These are phyloP conservation scores for Mechanitis mazaeus DNA, from an alignment of 2,888 invertebrate genomes.

Conservation along the genomic window DNA sequence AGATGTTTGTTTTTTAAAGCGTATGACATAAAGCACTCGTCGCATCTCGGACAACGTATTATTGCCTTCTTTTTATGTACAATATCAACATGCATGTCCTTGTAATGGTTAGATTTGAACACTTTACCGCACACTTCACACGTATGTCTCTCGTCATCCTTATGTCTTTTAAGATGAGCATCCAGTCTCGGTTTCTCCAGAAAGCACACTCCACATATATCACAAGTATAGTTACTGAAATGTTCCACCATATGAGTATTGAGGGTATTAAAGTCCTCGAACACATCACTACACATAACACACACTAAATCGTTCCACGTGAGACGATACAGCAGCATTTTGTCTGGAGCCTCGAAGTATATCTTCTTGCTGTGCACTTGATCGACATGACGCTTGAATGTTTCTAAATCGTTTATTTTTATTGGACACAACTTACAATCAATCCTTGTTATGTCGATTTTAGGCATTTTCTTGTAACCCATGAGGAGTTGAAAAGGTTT, in stretches of 20 bases:
- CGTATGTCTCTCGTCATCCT: slow-evolving; percentile 69
- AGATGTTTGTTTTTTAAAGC: slow-evolving; percentile 64
- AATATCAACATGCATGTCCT: slow-evolving; percentile 68
- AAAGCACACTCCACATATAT: slow-evolving; percentile 67
- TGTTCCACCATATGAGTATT: slow-evolving; percentile 69
- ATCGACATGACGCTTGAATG: slow-evolving; percentile 62
- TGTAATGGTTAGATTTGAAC: slow-evolving; percentile 66
- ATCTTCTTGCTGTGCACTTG: slow-evolving; percentile 61
- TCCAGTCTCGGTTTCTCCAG: slow-evolving; percentile 66
- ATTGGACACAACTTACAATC: slow-evolving; percentile 57
- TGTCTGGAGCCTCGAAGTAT: slow-evolving; percentile 65
- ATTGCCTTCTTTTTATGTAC: slow-evolving; percentile 68
- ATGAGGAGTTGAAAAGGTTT: slow-evolving; percentile 64
- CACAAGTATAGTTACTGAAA: slow-evolving; percentile 66
- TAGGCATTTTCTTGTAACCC: slow-evolving; percentile 68
- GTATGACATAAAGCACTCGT: slow-evolving; percentile 69
- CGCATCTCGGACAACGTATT: slow-evolving; percentile 61
- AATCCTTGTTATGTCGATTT: slow-evolving; percentile 63
- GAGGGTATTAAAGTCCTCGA: slow-evolving; percentile 61
- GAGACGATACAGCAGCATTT: slow-evolving; percentile 55
- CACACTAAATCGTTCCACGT: slow-evolving; percentile 68
- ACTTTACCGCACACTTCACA: slow-evolving; percentile 72
- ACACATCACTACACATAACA: slow-evolving; percentile 64
- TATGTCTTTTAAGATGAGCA: slow-evolving; percentile 66
- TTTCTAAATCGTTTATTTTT: slow-evolving; percentile 55